Evolutionary conservation across 1,140 invertebrate genomes (phyloP).

Genomic region (Nasonia vitripennis): DNA sequence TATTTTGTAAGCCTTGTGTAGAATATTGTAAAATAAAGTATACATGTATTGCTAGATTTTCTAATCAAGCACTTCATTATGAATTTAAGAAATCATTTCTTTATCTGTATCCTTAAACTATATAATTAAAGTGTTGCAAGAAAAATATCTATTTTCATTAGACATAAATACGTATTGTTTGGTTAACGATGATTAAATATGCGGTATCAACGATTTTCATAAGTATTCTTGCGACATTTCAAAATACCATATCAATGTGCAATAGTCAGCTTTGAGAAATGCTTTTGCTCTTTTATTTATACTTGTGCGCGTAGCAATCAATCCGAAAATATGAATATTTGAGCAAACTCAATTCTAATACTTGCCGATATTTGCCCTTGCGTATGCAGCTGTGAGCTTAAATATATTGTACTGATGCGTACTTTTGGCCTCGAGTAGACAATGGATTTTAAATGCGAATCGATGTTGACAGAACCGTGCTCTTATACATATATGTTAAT

Average conservation of each 20-base stretch:
- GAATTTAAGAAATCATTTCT: slow-evolving; percentile 17
- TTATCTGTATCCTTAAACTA: slow-evolving; percentile 18
- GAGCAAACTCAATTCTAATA: slow-evolving; percentile 1
- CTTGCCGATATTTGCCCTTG: slow-evolving; percentile 27
- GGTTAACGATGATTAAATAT: slow-evolving; percentile 6
- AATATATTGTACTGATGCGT: slow-evolving; percentile 28
- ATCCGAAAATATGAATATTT: not conserved
- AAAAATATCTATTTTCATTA: slow-evolving; percentile 4
- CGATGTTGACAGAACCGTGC: slow-evolving; percentile 46
- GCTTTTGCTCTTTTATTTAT: slow-evolving; percentile 7
- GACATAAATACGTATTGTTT: not conserved
- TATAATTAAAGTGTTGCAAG: slow-evolving; percentile 28
- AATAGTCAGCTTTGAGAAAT: slow-evolving; percentile 16
- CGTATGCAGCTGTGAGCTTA: slow-evolving; percentile 39
- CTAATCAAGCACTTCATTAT: slow-evolving; percentile 12
- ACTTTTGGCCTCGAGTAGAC: slow-evolving; percentile 23
- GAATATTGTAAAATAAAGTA: slow-evolving; percentile 34
- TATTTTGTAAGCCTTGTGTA: slow-evolving; percentile 37
- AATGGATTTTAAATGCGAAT: slow-evolving; percentile 47
- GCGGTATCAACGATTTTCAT: slow-evolving; percentile 9
- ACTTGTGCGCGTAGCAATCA: not conserved
- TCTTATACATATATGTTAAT: slow-evolving; percentile 46
- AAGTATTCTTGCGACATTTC: slow-evolving; percentile 30
- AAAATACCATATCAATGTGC: slow-evolving; percentile 31
- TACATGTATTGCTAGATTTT: slow-evolving; percentile 11